Conservation (phyloP, 2,113 vertebrate species). For the Engystomops pustulosus region DNA sequence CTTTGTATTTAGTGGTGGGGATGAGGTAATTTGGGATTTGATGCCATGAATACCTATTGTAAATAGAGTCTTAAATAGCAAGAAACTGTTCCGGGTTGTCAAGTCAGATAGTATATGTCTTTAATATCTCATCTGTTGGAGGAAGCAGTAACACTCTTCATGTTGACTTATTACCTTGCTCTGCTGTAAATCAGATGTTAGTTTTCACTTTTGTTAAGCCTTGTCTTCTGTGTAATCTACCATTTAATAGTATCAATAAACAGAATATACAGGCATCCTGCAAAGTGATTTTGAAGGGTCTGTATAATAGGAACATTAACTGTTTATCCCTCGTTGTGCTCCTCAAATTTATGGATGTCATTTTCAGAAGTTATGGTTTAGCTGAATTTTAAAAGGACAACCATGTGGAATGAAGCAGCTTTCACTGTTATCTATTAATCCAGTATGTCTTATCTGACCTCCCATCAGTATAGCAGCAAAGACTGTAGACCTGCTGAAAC, state of each 20-base stretch:
- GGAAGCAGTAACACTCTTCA: conserved; percentile 48
- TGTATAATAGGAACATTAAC: conserved; percentile 45
- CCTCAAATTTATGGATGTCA: conserved; percentile 29
- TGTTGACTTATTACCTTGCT: conserved; percentile 43
- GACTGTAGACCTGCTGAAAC: neutral
- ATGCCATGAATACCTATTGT: conserved; percentile 28
- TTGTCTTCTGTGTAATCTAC: conserved; percentile 50
- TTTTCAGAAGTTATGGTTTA: conserved; percentile 25
- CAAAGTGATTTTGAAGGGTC: conserved; percentile 45
- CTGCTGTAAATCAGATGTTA: conserved; percentile 50
- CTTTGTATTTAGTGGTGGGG: neutral
- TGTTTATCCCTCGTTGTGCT: conserved; percentile 6
- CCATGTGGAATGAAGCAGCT: neutral
- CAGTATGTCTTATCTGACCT: conserved; percentile 1
- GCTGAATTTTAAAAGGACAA: neutral
- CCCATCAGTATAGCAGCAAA: neutral
- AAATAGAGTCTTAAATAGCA: conserved; percentile 46
- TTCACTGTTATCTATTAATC: neutral
- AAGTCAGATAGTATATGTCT: conserved; percentile 54
- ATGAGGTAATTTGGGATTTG: conserved; percentile 33
- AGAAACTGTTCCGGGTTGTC: conserved; percentile 28
- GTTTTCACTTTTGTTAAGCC: conserved; percentile 56
- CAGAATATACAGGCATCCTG: conserved; percentile 47
- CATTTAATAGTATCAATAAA: conserved; percentile 56
- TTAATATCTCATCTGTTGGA: conserved; percentile 52